Base-by-base conservation (phyloP, 2,797 vertebrate genomes). In the Myiotriccus ornatus region DNA sequence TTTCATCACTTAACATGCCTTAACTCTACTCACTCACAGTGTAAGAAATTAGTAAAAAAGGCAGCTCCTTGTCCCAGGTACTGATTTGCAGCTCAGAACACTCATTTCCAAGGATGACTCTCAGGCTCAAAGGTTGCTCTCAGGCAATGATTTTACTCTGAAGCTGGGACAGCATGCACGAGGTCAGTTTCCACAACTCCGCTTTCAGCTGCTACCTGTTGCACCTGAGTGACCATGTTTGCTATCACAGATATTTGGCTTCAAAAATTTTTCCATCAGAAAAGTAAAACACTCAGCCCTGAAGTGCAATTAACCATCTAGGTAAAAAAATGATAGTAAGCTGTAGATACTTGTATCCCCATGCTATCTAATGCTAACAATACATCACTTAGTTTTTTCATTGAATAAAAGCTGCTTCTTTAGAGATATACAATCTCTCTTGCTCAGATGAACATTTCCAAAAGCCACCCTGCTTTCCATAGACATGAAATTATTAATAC, bases 61-160 rank as follows among this genome's bases (percentile, higher is more conserved):
- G n/a, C 0, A 34, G 8, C 9, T 75, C 53, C 57, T 59, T 55
- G 22, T 87, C 62, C 84, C 0, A 0, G 35, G 37, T n/a, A 53
- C 24, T 46, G 68, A 35, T 16, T 67, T 43, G 57, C 49, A 64
- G 57, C 30, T 43, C n/a, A 83, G 27, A 81, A 78, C 2, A 14
- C 53, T 56, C 44, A 21, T 64, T 81, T 46, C 24, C 67, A 50
- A 39, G 68, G 52, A 23, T 14, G 20, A 28, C 28, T 23, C 49
- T 10, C 20, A 28, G 80, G 41, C 16, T 69, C 84, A 55, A 25
- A 70, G 37, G 9, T 55, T 52, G 43, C 20, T 56, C n/a, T 76
- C 27, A 53, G 77, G 67, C 57, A 87, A 27, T 0, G 0, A 44
- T 46, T 84, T 80, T 64, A 21, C 25, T 37, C 32, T 55, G 60